Evolutionary conservation across 2,113 vertebrate species (phyloP), one percentile per base, ranked within the genome.

Genomic region (Falcunculus frontatus): DNA sequence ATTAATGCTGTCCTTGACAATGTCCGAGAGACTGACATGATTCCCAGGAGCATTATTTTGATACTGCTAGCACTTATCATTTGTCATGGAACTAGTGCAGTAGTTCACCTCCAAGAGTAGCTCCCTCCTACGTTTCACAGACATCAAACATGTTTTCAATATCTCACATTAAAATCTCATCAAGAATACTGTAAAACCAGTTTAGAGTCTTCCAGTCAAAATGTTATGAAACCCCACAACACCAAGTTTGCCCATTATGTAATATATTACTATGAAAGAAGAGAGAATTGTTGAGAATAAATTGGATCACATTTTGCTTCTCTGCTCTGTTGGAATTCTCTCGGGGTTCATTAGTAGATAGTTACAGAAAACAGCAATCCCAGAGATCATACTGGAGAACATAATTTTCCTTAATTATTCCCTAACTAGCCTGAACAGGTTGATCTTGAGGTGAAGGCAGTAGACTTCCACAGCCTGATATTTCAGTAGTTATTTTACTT

Each of bases 361-460:
- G 90, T 88, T 97, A 86, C 65, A 95, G 85, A 97, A 96, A 97
- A 83, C 69, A 59, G 50, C 30, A 90, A 90, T 87, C 92, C 79
- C 86, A 77, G 81, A 94, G 65, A 91, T 76, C 84, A 75, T 33
- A 86, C 44, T 87, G 65, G 68, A 91, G 57, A 95, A 90, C 39
- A 93, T 50, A 5, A 73, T 95, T 94, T 88, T 93, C 95, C 72
- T 84, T 96, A 96, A 97, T 97, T 97, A 95, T 96, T 97, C 74
- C 81, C 33, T 81, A 96, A 92, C 84, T 84, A 95, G 77, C 15
- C 74, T 89, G 63, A 30, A 94, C 80, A 95, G 46, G 52, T 85
- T 89, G 91, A 50, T 77, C 77, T 74, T 79, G 57, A 92, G 78
- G 55, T 27, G 42, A 67, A 93, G 33, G 41, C 39, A 94, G 59